Evolutionary conservation across 2,113 vertebrate species (phyloP).

Genomic region (Calidris pygmaea): DNA sequence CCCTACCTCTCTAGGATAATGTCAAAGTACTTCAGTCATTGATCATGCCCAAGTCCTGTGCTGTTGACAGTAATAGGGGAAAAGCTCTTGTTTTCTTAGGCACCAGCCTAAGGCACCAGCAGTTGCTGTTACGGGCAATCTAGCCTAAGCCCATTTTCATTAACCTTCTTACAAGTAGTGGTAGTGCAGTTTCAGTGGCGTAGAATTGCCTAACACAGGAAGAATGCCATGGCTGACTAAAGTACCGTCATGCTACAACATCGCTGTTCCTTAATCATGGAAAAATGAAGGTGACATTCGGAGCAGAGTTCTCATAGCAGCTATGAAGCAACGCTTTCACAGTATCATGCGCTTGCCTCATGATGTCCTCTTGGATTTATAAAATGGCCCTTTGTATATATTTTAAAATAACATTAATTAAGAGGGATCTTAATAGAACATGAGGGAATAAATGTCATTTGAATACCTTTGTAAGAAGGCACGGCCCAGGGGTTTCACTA

Average conservation of each 20-base stretch:
- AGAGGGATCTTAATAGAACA: neutral
- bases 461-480: neutral
- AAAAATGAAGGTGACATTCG: neutral
- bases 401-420: constrained; percentile 17
- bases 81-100: neutral
- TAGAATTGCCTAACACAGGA: neutral
- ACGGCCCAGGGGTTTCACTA: neutral
- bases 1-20: rapidly evolving
- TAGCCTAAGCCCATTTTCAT: neutral
- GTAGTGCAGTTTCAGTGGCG: neutral
- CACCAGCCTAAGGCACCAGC: neutral
- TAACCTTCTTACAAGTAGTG: neutral
- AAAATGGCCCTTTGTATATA: neutral
- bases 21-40: neutral
- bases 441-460: neutral
- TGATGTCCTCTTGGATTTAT: neutral
- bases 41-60: neutral
- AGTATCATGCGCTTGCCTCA: neutral
- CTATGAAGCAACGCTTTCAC: neutral
- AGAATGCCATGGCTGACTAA: rapidly evolving
- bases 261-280: neutral
- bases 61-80: neutral
- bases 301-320: neutral
- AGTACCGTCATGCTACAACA: neutral
- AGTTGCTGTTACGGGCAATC: neutral